Evolutionary conservation across 2,888 invertebrate species (phyloP).

Genomic region (Thecocarcelia acutangulata): DNA sequence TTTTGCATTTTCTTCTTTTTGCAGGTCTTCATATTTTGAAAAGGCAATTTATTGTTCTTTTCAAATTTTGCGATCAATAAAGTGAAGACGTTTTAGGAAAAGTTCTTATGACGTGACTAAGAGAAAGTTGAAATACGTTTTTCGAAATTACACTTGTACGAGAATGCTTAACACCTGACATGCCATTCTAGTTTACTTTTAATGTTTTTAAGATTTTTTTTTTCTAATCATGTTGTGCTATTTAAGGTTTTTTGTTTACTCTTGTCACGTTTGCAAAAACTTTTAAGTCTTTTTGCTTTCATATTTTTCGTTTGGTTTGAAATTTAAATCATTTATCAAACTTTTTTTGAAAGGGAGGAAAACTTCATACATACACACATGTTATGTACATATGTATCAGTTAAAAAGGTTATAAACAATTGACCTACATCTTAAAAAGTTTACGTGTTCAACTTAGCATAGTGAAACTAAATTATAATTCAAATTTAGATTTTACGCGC

Average conservation of each 20-base stretch:
- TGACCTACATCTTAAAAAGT: constrained; percentile 54
- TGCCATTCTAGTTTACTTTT: constrained; percentile 45
- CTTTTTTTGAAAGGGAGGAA: constrained; percentile 19
- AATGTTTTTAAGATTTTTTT: constrained; percentile 5
- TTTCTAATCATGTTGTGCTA: constrained; percentile 34
- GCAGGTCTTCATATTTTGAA: constrained; percentile 13
- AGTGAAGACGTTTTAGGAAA: constrained; percentile 37
- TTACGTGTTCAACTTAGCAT: not conserved
- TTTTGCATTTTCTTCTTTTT: too few relatives aligned
- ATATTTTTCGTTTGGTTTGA: constrained; percentile 43
- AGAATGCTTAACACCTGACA: constrained; percentile 59
- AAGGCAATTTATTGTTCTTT: constrained; percentile 3
- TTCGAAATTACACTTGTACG: constrained; percentile 50
- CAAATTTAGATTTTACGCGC: too few relatives aligned
- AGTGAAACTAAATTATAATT: too few relatives aligned
- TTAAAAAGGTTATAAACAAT: constrained; percentile 23
- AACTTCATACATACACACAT: too few relatives aligned
- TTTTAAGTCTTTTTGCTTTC: constrained; percentile 62
- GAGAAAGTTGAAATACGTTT: constrained; percentile 8
- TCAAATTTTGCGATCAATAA: constrained; percentile 2
- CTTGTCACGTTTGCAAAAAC: constrained; percentile 60
- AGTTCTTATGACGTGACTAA: constrained; percentile 46
- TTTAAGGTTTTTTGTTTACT: constrained; percentile 44
- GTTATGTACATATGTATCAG: too few relatives aligned
- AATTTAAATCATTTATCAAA: constrained; percentile 60